These are phyloP conservation scores for Tetheella fluctuosa DNA, from an alignment of 2,888 invertebrate species.

Conservation along the genomic window DNA sequence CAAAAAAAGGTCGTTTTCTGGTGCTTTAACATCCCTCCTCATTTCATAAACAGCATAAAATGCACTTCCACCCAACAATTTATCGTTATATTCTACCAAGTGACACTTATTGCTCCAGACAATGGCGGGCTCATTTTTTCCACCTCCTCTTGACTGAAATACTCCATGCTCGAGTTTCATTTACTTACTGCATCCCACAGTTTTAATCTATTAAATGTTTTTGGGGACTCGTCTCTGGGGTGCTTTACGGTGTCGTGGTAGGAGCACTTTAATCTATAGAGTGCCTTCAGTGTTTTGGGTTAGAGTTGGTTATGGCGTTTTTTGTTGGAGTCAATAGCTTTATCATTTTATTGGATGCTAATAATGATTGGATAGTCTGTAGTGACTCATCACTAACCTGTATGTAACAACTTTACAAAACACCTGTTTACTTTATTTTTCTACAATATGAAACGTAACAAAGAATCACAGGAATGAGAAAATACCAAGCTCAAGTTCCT, in stretches of 20 bases:
- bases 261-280: slow-evolving; percentile 1
- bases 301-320: neutral
- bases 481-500: no score
- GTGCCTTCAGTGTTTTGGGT: neutral
- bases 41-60: slow-evolving; percentile 33
- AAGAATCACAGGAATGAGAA: no score
- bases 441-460: no score
- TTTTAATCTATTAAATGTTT: slow-evolving; percentile 35
- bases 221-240: slow-evolving; percentile 5
- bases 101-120: slow-evolving; percentile 19
- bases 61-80: slow-evolving; percentile 30
- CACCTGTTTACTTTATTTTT: no score
- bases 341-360: neutral
- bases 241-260: neutral
- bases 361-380: neutral
- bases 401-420: no score
- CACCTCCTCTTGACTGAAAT: slow-evolving; percentile 22
- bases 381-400: no score
- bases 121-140: slow-evolving; percentile 27
- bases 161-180: slow-evolving; percentile 21
- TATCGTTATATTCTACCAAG: slow-evolving; percentile 22
- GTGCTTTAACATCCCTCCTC: slow-evolving; percentile 14
- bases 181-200: slow-evolving; percentile 27
- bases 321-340: neutral
- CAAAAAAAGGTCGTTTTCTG: slow-evolving; percentile 7